Conservation (phyloP, 2,113 vertebrate species). For the Lampris incognitus region DNA sequence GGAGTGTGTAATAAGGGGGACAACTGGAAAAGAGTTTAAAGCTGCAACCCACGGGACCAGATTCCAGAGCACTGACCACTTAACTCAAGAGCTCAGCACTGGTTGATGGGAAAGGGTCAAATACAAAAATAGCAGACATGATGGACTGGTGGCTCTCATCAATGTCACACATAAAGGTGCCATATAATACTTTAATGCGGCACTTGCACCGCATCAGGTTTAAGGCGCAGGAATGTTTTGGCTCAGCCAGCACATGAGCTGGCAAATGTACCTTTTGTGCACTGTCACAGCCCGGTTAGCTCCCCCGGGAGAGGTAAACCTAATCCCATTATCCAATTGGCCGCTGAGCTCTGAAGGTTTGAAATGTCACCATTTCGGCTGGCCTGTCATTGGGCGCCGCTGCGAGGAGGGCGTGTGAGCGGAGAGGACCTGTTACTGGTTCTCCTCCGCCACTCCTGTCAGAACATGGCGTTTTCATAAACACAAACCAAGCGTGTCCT, state of each 20-base stretch:
- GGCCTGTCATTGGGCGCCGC: conserved; percentile 38
- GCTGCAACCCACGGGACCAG: conserved; percentile 51
- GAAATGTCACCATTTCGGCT: conserved; percentile 57
- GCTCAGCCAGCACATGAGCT: conserved; percentile 43
- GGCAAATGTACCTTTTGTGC: conserved; percentile 44
- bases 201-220: conserved; percentile 37
- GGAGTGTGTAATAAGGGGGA: conserved; percentile 37
- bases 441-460: conserved; percentile 60
- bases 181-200: conserved; percentile 38
- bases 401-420: conserved; percentile 59
- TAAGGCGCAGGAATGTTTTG: conserved; percentile 31
- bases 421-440: conserved; percentile 64
- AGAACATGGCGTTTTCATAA: conserved; percentile 64
- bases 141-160: conserved; percentile 45
- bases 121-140: conserved; percentile 43
- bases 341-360: conserved; percentile 33
- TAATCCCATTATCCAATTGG: conserved; percentile 59
- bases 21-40: conserved; percentile 57
- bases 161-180: conserved; percentile 38
- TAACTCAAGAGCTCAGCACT: conserved; percentile 21
- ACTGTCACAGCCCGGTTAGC: conserved; percentile 48
- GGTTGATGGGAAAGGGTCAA: conserved; percentile 41
- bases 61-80: conserved; percentile 50
- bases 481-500: conserved; percentile 57
- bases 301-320: conserved; percentile 44